phyloP scores from a whole-genome alignment of 2,888 invertebrate genomes.

The Halictus quadricinctus region DNA sequence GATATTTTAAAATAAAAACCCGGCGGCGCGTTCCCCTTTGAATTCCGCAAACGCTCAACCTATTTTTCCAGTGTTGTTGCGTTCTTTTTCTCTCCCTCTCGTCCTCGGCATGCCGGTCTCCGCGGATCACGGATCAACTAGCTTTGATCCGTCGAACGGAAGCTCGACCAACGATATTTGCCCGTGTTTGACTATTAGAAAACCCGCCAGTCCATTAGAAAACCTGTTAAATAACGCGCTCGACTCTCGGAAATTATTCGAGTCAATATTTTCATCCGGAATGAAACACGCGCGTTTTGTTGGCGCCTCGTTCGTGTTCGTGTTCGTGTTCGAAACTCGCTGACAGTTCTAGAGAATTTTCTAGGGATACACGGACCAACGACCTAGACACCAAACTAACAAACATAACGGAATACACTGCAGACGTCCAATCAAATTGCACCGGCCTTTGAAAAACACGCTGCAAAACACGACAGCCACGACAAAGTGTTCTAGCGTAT shows the following conservation, averaged over 20 bases:
- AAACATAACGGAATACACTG: neutral
- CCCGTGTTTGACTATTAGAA: too few species aligned
- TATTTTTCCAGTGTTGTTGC: slow-evolving; percentile 8
- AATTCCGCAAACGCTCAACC: neutral
- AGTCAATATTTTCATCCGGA: neutral
- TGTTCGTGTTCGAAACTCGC: too few species aligned
- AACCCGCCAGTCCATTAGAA: neutral
- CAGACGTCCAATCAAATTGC: neutral
- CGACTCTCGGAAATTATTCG: neutral
- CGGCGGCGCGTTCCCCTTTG: slow-evolving; percentile 10
- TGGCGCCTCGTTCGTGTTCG: neutral
- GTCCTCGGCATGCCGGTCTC: neutral
- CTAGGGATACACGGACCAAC: too few species aligned
- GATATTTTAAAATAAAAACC: slow-evolving; percentile 16
- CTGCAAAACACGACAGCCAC: neutral
- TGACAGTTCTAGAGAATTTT: too few species aligned
- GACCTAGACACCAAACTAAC: neutral
- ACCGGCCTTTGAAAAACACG: neutral
- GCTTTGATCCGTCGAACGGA: slow-evolving; percentile 3
- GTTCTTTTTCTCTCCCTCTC: neutral
- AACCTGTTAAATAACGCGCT: neutral
- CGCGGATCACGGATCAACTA: neutral
- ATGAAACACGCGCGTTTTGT: neutral
- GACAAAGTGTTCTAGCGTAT: neutral
- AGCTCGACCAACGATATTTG: neutral